phyloP scores from a whole-genome alignment of 2,888 invertebrate species.

The Macropis europaea region DNA sequence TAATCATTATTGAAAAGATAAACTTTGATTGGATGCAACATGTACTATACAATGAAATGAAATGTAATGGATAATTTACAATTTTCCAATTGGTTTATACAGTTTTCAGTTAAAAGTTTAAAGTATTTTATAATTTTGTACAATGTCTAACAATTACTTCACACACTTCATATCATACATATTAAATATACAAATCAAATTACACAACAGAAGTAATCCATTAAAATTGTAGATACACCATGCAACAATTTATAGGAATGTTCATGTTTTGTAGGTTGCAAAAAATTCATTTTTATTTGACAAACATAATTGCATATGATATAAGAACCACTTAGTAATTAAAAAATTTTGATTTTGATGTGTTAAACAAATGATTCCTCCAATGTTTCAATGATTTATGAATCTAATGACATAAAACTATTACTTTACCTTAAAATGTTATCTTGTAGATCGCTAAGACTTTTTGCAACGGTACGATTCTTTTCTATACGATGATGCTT shows the following conservation, averaged over 20 bases:
- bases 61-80: neutral
- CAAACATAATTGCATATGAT: neutral
- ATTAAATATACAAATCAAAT: slow-evolving; percentile 6
- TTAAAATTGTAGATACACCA: slow-evolving; percentile 1
- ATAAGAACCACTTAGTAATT: neutral
- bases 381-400: neutral
- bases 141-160: neutral
- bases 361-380: neutral
- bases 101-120: neutral
- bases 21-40: slow-evolving; percentile 22
- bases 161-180: slow-evolving; percentile 13
- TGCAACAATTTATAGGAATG: slow-evolving; percentile 12
- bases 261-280: neutral
- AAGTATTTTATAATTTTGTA: slow-evolving; percentile 15
- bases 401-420: slow-evolving; percentile 3
- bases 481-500: slow-evolving; percentile 64
- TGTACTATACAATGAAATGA: slow-evolving; percentile 1
- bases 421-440: slow-evolving; percentile 70
- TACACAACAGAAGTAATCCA: slow-evolving; percentile 1
- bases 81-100: neutral
- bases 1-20: neutral
- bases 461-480: slow-evolving; percentile 61
- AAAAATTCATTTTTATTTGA: neutral
- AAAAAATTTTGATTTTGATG: neutral
- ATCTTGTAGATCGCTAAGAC: slow-evolving; percentile 66